A percentile compares a stretch with the other conserved stretches of the same genome.
Evolutionary conservation across 1,140 invertebrate genomes (phyloP).

Genomic region (Lucilia sericata): DNA sequence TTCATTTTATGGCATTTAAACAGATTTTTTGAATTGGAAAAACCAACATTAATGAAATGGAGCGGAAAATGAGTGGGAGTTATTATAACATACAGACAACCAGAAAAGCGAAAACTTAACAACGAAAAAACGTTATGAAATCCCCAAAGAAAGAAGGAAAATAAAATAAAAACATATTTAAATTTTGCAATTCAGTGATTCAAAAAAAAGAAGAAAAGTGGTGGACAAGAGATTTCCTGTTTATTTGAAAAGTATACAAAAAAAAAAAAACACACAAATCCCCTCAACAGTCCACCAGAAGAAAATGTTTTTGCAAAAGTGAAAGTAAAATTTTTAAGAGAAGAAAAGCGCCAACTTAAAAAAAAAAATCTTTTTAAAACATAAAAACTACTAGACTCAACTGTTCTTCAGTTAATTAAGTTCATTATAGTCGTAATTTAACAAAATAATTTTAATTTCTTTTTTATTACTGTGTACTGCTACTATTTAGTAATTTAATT

Average conservation of each 20-base stretch:
- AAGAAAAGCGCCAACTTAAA: background rate
- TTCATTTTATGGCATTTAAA: background rate
- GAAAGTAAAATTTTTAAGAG: conserved; percentile 17
- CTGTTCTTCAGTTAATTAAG: too few species aligned
- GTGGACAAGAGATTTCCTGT: conserved; percentile 28
- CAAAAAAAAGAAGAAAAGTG: conserved; percentile 13
- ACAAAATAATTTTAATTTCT: background rate
- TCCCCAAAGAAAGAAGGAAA: background rate
- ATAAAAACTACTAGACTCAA: too few species aligned
- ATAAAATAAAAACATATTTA: conserved; percentile 12
- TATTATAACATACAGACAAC: conserved; percentile 1
- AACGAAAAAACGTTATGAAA: background rate
- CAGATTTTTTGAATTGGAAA: background rate
- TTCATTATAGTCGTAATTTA: too few species aligned
- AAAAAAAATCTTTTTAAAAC: background rate
- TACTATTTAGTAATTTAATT: background rate
- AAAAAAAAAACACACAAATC: background rate
- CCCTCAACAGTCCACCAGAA: background rate
- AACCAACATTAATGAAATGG: background rate
- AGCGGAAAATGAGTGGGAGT: conserved; percentile 31
- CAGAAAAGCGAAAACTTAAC: background rate
- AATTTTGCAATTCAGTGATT: conserved; percentile 26
- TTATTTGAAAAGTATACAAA: background rate
- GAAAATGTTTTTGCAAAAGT: conserved; percentile 8
- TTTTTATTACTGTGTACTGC: background rate